These are phyloP conservation scores for Sitta europaea DNA, from an alignment of 2,113 vertebrate genomes.

Conservation along the genomic window DNA sequence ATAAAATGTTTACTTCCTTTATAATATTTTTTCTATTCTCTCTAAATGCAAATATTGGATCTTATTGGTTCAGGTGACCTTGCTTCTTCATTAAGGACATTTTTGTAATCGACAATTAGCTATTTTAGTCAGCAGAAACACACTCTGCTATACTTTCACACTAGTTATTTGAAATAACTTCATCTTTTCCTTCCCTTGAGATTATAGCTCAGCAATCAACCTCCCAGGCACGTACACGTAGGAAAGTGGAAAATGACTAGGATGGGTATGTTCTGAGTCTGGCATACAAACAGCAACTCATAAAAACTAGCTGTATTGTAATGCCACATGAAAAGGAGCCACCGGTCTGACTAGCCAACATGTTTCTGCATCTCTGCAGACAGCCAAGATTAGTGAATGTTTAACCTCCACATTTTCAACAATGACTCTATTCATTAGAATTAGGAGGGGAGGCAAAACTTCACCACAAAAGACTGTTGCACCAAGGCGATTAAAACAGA, in stretches of 20 bases:
- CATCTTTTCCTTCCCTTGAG: background rate
- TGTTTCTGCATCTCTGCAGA: conserved; percentile 27
- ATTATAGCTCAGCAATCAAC: background rate
- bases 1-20: background rate
- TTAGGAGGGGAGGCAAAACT: background rate
- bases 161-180: background rate
- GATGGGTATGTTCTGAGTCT: background rate
- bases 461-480: background rate
- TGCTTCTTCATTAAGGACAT: background rate
- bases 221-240: background rate
- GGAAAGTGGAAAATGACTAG: background rate
- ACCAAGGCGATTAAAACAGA: conserved; percentile 15
- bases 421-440: conserved; percentile 54
- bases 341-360: background rate
- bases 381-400: conserved; percentile 47
- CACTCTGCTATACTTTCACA: background rate
- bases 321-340: conserved; percentile 37
- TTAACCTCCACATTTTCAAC: conserved; percentile 33
- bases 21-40: background rate
- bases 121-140: background rate
- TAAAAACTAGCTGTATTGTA: background rate
- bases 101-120: background rate
- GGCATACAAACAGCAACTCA: background rate
- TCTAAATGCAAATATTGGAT: background rate
- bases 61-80: background rate